These are phyloP conservation scores for Apis laboriosa DNA, from an alignment of 1,140 invertebrate species.

Conservation along the genomic window DNA sequence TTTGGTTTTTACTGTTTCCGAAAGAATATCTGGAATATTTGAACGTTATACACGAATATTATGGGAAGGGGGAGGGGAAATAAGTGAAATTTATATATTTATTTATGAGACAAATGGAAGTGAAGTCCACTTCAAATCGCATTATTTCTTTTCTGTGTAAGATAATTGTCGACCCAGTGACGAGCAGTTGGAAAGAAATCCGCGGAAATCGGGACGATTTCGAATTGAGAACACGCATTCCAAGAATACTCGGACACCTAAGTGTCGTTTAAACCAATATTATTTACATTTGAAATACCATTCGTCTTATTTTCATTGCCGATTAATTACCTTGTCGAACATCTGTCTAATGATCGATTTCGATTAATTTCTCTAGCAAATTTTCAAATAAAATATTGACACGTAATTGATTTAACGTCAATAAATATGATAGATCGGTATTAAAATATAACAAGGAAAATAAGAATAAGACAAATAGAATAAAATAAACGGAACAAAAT, in stretches of 20 bases:
- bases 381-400: too few relatives aligned
- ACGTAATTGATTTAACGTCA: too few relatives aligned
- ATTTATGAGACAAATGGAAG: not conserved
- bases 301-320: not conserved
- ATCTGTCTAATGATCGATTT: too few relatives aligned
- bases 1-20: too few relatives aligned
- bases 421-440: too few relatives aligned
- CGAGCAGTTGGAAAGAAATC: not conserved
- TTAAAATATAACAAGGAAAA: too few relatives aligned
- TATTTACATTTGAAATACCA: too few relatives aligned
- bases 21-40: too few relatives aligned
- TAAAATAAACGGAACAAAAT: not conserved
- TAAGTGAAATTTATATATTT: too few relatives aligned
- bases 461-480: not conserved
- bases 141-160: not conserved
- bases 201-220: conserved; percentile 9
- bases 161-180: not conserved
- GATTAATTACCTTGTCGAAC: not conserved
- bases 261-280: not conserved
- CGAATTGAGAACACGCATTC: conserved; percentile 11
- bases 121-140: not conserved
- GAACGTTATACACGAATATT: too few relatives aligned
- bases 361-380: too few relatives aligned
- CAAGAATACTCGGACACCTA: not conserved
- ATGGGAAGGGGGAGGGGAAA: too few relatives aligned